Evolutionary conservation across 2,113 vertebrate species (phyloP).

Genomic region (Actenoides hombroni): DNA sequence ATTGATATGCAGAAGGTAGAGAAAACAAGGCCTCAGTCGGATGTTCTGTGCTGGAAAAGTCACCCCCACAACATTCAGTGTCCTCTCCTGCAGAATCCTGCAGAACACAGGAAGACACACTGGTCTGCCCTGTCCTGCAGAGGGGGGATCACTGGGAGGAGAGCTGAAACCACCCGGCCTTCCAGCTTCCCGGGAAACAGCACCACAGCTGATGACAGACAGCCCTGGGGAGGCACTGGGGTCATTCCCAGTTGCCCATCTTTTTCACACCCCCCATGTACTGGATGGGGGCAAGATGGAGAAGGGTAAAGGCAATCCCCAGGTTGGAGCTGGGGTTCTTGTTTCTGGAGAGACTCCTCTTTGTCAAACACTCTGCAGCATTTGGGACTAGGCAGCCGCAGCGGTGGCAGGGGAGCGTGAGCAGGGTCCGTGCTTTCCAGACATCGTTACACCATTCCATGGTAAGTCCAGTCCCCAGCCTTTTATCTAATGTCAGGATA

Average conservation of each 20-base stretch:
- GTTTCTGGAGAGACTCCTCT: not conserved
- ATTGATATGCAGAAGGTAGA: not conserved
- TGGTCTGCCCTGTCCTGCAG: rapidly evolving
- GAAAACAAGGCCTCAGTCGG: rapidly evolving
- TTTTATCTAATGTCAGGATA: not conserved
- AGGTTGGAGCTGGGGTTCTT: not conserved
- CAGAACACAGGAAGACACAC: rapidly evolving
- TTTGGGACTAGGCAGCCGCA: not conserved
- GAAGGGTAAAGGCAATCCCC: not conserved
- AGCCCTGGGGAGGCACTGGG: not conserved
- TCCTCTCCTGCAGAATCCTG: not conserved
- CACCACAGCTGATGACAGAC: not conserved
- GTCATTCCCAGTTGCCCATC: not conserved
- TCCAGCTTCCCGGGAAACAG: not conserved
- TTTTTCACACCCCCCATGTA: not conserved
- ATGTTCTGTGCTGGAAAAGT: not conserved
- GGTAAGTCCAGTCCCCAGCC: not conserved
- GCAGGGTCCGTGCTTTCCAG: not conserved
- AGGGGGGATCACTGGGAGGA: rapidly evolving
- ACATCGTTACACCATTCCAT: not conserved
- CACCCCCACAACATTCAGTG: rapidly evolving
- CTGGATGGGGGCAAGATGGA: not conserved
- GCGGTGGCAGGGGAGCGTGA: not conserved
- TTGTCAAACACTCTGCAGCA: not conserved
- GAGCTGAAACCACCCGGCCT: not conserved